Conservation (phyloP, 2,113 vertebrate genomes). For the Psilopogon haemacephalus region DNA sequence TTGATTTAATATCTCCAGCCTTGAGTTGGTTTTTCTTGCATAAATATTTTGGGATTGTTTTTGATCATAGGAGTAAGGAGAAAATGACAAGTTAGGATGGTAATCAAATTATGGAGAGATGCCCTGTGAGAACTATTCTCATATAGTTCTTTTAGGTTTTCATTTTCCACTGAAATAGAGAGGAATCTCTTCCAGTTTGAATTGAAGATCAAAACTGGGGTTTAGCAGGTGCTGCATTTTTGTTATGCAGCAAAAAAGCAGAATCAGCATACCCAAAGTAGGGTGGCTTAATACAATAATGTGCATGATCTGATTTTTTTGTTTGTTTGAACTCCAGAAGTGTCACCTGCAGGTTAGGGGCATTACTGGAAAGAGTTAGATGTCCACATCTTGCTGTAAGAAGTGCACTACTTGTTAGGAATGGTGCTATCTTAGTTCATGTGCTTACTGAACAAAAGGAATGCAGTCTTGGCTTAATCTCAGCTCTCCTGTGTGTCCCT, state of each 20-base stretch:
- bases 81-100: background rate
- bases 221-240: background rate
- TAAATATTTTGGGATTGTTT: background rate
- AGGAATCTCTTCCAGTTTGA: background rate
- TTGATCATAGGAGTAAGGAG: slow-evolving; percentile 24
- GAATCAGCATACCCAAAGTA: background rate
- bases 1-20: background rate
- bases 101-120: background rate
- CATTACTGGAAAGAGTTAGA: background rate
- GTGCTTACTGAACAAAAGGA: background rate
- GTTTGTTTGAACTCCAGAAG: background rate
- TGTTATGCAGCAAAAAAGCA: background rate
- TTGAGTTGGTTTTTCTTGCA: slow-evolving; percentile 38
- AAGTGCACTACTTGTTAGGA: background rate
- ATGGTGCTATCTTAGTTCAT: background rate
- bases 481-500: background rate
- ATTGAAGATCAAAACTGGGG: background rate
- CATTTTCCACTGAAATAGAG: background rate
- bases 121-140: background rate
- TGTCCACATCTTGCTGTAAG: fast-evolving
- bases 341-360: background rate
- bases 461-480: background rate
- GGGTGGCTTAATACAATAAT: background rate
- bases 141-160: background rate
- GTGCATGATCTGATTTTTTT: too few relatives aligned